These are phyloP conservation scores for Plagodis pulveraria DNA, from an alignment of 2,888 invertebrate genomes.

Conservation along the genomic window DNA sequence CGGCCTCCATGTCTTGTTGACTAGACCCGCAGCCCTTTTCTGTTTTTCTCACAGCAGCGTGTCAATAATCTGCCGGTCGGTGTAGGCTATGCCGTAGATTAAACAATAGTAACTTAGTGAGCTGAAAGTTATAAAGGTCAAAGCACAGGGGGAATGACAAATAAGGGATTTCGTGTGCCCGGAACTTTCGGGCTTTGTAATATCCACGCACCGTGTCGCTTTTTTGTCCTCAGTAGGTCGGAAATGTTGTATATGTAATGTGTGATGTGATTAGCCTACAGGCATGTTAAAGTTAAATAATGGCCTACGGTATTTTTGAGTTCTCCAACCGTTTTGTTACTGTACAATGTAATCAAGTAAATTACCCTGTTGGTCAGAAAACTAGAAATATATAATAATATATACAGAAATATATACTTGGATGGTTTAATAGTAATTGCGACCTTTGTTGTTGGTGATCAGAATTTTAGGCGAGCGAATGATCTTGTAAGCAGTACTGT, in stretches of 20 bases:
- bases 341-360: too few relatives aligned
- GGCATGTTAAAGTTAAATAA: neutral
- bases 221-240: constrained; percentile 20
- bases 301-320: too few relatives aligned
- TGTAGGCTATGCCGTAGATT: constrained; percentile 4
- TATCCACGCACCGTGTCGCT: constrained; percentile 19
- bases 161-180: constrained; percentile 27
- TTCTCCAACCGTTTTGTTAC: too few relatives aligned
- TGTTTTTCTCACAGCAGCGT: neutral
- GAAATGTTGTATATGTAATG: constrained; percentile 17
- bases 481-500: too few relatives aligned
- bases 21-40: too few relatives aligned
- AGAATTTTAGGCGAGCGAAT: too few relatives aligned
- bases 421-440: too few relatives aligned
- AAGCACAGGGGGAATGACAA: constrained; percentile 36
- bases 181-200: constrained; percentile 31
- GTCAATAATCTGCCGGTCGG: constrained; percentile 7
- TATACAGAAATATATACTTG: too few relatives aligned
- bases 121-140: constrained; percentile 35
- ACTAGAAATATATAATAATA: too few relatives aligned
- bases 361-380: too few relatives aligned
- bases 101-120: neutral
- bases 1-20: too few relatives aligned
- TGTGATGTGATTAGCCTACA: neutral
- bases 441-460: too few relatives aligned